These are phyloP conservation scores for Maniola hyperantus DNA, from an alignment of 2,888 invertebrate genomes.

Conservation along the genomic window DNA sequence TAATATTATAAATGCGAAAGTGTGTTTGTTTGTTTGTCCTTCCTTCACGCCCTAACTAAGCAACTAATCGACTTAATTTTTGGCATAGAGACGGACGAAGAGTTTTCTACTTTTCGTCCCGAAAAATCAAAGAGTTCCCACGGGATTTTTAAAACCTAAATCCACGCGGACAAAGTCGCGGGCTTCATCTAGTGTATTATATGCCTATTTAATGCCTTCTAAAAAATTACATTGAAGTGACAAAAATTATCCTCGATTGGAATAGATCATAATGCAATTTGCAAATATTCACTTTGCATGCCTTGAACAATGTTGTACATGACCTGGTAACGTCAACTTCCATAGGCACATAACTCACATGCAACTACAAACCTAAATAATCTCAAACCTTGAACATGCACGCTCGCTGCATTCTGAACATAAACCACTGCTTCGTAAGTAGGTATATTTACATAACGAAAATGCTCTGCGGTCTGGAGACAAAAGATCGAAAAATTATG, in stretches of 20 bases:
- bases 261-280: constrained; percentile 3
- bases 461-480: constrained; percentile 34
- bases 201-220: too few relatives aligned
- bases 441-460: constrained; percentile 36
- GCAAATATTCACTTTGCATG: constrained; percentile 22
- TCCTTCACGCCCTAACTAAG: too few relatives aligned
- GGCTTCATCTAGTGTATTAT: too few relatives aligned
- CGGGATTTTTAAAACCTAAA: too few relatives aligned
- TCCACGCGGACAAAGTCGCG: too few relatives aligned
- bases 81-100: too few relatives aligned
- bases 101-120: too few relatives aligned
- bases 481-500: constrained; percentile 35
- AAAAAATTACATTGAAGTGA: too few relatives aligned
- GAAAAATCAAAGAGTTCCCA: too few relatives aligned
- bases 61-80: too few relatives aligned
- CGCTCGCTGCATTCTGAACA: constrained; percentile 36
- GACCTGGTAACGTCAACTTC: constrained; percentile 38
- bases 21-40: too few relatives aligned
- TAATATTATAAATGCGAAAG: background rate
- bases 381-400: constrained; percentile 36
- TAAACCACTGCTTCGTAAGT: constrained; percentile 30
- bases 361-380: constrained; percentile 38
- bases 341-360: constrained; percentile 37
- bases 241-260: too few relatives aligned
- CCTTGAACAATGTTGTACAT: constrained; percentile 33